Evolutionary conservation across 2,888 invertebrate genomes (phyloP), one percentile per base, ranked within the genome.

Genomic region (Lepetodrilus schrolli): DNA sequence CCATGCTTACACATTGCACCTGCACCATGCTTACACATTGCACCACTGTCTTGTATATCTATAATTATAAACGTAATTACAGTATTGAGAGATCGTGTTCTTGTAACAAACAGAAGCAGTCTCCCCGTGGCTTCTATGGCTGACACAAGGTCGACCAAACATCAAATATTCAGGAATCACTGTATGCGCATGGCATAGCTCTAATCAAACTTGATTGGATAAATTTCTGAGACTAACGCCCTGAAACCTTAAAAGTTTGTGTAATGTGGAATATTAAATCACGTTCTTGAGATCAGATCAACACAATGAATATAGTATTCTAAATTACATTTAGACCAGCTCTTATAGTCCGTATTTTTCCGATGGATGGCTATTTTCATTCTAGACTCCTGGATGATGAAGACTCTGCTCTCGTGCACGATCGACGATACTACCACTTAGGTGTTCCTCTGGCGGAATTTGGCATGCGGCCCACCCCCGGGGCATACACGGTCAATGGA

Each of bases 131-230:
- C 10, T 13, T 34, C 4, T 21, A n/a, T 58, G 10, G n/a, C 58
- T n/a, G 34, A 58, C 30, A 43, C 43, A 1, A 43, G 17, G 43
- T 13, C 43, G 17, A 4, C n/a, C 43, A 4, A 13, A 10, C 43
- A 17, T 58, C 34, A 30, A 58, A 30, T 30, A 7, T 26, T 30
- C 10, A 58, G 30, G 7, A 30, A 30, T 17, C 20, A 17, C 58
- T n/a, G 26, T 7, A 7, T 30, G 30, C 26, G 13, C 26, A 1
- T 34, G 30, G 30, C 58, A 17, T 26, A 17, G 30, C 30, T 58
- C 58, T 68, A 68, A 68, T 47, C 68, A 68, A 68, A 38, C 47
- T 38, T 47, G 38, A 68, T 68, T 68, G 68, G 68, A 68, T 68
- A 47, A 47, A 43, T 30, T 38, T 68, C 43, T 21, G 47, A 43